Evolutionary conservation across 1,140 invertebrate genomes (phyloP).

Genomic region (Agraylea sexmaculata): DNA sequence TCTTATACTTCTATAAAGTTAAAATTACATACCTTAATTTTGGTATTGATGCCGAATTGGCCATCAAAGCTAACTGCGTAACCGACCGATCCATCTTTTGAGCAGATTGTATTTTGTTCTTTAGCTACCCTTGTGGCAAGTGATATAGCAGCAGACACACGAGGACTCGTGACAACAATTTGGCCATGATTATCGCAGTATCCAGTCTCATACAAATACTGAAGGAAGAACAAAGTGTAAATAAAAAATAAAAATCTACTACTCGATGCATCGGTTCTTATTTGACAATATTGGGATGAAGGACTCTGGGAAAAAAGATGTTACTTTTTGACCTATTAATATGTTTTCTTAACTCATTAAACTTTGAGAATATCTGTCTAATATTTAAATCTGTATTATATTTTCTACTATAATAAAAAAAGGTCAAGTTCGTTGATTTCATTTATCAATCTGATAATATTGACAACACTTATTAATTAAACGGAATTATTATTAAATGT

Average conservation of each 20-base stretch:
- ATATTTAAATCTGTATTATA: too few relatives aligned
- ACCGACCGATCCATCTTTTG: slow-evolving; percentile 75
- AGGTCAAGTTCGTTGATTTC: too few relatives aligned
- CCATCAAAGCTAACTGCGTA: slow-evolving; percentile 91
- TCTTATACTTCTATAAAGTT: not conserved
- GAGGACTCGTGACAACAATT: slow-evolving; percentile 84
- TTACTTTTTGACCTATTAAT: slow-evolving; percentile 3
- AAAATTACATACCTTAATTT: slow-evolving; percentile 61
- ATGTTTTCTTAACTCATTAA: not conserved
- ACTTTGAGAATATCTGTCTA: too few relatives aligned
- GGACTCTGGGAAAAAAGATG: not conserved
- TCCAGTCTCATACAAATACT: slow-evolving; percentile 86
- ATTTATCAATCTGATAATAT: too few relatives aligned
- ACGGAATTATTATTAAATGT: too few relatives aligned
- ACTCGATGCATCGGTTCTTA: too few relatives aligned
- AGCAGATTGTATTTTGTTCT: slow-evolving; percentile 61
- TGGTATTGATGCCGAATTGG: slow-evolving; percentile 54
- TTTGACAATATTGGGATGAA: slow-evolving; percentile 4
- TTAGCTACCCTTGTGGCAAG: slow-evolving; percentile 83
- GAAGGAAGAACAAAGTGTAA: slow-evolving; percentile 24
- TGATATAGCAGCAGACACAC: slow-evolving; percentile 81
- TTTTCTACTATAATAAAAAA: too few relatives aligned
- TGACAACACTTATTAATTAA: too few relatives aligned
- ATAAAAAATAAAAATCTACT: too few relatives aligned
- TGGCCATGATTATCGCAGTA: slow-evolving; percentile 62